Percentiles rank a stretch among this genome's conserved stretches.
phyloP scores from a whole-genome alignment of 1,140 invertebrate species.

The Thaumatotibia leucotreta region DNA sequence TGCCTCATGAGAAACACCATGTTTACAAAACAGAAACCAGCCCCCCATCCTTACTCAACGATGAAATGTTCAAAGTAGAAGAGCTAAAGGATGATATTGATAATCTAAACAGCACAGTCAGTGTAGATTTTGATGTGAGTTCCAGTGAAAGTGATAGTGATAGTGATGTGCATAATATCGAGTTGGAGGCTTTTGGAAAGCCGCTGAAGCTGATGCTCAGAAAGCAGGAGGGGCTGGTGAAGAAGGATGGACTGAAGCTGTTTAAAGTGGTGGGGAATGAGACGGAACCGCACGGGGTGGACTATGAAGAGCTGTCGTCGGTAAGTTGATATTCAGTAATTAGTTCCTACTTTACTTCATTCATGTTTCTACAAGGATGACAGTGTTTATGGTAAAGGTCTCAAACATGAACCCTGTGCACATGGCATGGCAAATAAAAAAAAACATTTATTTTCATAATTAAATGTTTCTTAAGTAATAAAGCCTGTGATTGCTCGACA shows the following conservation, averaged over 20 bases:
- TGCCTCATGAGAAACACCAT: slow-evolving; percentile 63
- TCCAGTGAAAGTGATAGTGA: slow-evolving; percentile 66
- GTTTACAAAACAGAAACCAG: slow-evolving; percentile 45
- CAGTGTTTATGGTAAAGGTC: too few relatives aligned
- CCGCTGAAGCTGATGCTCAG: slow-evolving; percentile 84
- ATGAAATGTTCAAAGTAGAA: slow-evolving; percentile 63
- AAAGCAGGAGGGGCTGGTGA: slow-evolving; percentile 83
- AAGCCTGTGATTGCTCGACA: too few relatives aligned
- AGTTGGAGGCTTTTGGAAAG: slow-evolving; percentile 87
- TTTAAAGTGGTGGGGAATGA: slow-evolving; percentile 84
- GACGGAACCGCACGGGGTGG: slow-evolving; percentile 83
- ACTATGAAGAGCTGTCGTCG: slow-evolving; percentile 84
- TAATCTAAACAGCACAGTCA: slow-evolving; percentile 63
- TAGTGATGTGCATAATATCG: slow-evolving; percentile 79
- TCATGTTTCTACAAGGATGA: too few relatives aligned
- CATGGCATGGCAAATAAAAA: too few relatives aligned
- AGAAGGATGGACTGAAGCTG: slow-evolving; percentile 85
- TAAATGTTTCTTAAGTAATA: too few relatives aligned
- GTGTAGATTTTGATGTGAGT: slow-evolving; percentile 51
- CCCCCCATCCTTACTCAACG: slow-evolving; percentile 55
- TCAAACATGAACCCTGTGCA: too few relatives aligned
- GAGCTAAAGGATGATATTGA: slow-evolving; percentile 64
- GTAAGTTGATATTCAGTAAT: too few relatives aligned
- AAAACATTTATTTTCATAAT: too few relatives aligned
- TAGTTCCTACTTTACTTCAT: too few relatives aligned